Evolutionary conservation across 2,797 vertebrate genomes (phyloP).

Genomic region (Acipenser ruthenus): DNA sequence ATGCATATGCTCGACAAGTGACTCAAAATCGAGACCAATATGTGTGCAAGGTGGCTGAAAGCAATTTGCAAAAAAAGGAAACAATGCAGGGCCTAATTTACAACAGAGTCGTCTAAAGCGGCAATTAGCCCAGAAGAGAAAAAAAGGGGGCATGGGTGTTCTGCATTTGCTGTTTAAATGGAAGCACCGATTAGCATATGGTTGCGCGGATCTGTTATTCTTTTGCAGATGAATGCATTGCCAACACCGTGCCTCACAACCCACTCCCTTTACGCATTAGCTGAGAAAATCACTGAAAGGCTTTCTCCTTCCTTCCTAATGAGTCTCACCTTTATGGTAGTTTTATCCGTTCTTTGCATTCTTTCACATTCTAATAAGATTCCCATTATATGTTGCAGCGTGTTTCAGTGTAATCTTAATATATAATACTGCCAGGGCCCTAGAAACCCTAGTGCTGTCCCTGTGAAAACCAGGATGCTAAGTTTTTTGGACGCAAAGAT

Average conservation of each 20-base stretch:
- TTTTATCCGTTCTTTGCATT: no score
- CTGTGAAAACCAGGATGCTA: no score
- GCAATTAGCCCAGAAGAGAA: constrained; percentile 52
- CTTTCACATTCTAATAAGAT: no score
- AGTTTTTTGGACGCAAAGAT: no score
- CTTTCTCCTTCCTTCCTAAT: constrained; percentile 31
- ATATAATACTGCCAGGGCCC: no score
- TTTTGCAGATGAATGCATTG: constrained; percentile 46
- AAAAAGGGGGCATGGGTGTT: constrained; percentile 37
- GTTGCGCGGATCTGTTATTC: constrained; percentile 49
- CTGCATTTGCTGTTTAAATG: constrained; percentile 63
- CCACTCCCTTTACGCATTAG: constrained; percentile 40
- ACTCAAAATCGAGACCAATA: constrained; percentile 30
- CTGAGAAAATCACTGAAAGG: constrained; percentile 31
- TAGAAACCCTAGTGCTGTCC: no score
- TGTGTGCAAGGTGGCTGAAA: constrained; percentile 34
- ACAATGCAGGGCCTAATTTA: constrained; percentile 65
- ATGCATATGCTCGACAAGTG: constrained; percentile 30
- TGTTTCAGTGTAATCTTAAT: no score
- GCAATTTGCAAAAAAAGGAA: constrained; percentile 35
- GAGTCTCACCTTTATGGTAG: no score
- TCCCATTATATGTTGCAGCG: no score
- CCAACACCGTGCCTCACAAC: constrained; percentile 23
- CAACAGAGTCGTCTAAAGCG: constrained; percentile 48
- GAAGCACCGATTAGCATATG: constrained; percentile 61